Base-by-base conservation (phyloP, 2,113 vertebrate genomes). In the Vimba vimba region DNA sequence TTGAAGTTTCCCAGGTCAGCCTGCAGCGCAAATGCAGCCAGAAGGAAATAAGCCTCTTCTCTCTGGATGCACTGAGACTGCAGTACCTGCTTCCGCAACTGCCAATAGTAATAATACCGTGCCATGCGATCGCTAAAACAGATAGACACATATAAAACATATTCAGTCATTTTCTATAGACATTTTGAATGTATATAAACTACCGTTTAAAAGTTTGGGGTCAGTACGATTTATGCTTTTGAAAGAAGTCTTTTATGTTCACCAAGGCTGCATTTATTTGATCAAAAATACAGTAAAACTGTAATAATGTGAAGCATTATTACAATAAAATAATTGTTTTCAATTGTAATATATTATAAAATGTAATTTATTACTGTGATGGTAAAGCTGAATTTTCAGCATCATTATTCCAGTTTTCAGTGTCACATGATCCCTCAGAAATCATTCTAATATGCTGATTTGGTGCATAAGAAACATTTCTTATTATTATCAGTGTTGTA, bases 101-200 rank as follows among this genome's bases (percentile, higher is more conserved):
- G 98, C 97, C 97, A 99, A 94, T 99, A 99, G 93, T 99, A 99
- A 90, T 98, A 99, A 92, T 97, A 98, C 59, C 97, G 94, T 3
- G 97, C 98, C 0, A 95, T 94, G 15, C 97, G 95, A 95, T 99
- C 98, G 0, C 98, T 99, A 36, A 77, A 82, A 2, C 15, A 71
- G 10, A 66, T 4, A 75, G 13, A 55, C 74, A 77, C 52, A 55
- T 55, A 55, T n/a, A 15, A 4, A 81, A 23, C 25, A 1, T 60
- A n/a, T n/a, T 5, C 21, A 79, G 10, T 17, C 6, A 45, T 64
- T 15, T 57, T 9, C 13, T 36, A 23, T 10, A 9, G 15, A 25
- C n/a, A 12, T 64, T 47, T 23, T 47, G n/a, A 12, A 47, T 71
- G 68, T 19, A 71, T 10, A 6, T 3, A n/a, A n/a, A 21, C 7